Base-by-base conservation (phyloP, 2,113 vertebrate genomes). In the Sturnus vulgaris region DNA sequence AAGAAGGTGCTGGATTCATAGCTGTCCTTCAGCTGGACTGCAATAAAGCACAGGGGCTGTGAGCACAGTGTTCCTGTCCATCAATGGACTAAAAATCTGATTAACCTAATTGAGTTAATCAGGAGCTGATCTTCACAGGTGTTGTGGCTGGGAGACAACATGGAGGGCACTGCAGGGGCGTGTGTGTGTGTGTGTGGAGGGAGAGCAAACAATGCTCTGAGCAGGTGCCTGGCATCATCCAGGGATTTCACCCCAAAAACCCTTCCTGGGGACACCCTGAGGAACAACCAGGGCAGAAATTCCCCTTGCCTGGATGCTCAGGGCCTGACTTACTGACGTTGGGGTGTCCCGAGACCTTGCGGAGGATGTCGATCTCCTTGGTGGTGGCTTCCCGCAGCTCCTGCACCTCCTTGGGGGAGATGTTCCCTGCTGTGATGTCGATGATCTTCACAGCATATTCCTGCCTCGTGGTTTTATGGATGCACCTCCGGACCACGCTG, bases 401-500 rank as follows among this genome's bases (percentile, higher is more conserved):
- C 95, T 97, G 97, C 6, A 98, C 98, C 98, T 99, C 98, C 84
- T 98, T 77, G 1, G 98, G 57, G 15, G 97, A 98, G 70, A 98
- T 98, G 96, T 98, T 99, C 47, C 99, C 99, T 0, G 99, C 99
- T 0, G 99, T 99, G 97, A 99, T 97, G 95, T 99, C 99, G 0
- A 99, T 99, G 93, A 99, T 98, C 97, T 99, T 99, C 78, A 99
- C 99, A 0, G 99, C 99, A 0, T 98, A 99, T 17, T 99, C 99
- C 94, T 98, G 97, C 61, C 97, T 90, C 0, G 98, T 99, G 52
- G 50, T 96, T 80, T 99, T 99, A 96, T 99, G 95, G 31, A 99
- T 97, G 79, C 99, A 99, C 44, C 99, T 98, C 7, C 99, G 97
- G 55, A 99, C 99, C 1, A 99, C 98, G 1, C 99, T 99, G 98